Percentiles rank a stretch among this genome's conserved stretches.
Conservation (phyloP, 23 tunicate genomes). For the Halocynthia roretzi region DNA sequence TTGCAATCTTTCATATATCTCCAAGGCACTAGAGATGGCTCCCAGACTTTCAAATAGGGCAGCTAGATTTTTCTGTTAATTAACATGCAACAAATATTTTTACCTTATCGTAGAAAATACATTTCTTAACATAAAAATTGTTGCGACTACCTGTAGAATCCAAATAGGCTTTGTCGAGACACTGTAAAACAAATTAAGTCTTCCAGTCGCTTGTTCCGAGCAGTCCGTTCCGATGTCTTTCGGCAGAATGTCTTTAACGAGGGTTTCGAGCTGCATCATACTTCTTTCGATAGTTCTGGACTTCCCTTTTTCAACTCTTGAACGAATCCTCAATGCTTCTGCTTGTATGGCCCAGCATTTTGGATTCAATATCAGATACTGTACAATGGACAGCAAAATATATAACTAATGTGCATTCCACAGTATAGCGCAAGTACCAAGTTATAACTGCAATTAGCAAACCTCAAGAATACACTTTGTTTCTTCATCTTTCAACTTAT, state of each 20-base stretch:
- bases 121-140: neutral
- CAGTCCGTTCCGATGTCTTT: constrained; percentile 1
- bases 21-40: constrained; percentile 44
- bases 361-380: constrained; percentile 44
- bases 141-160: constrained; percentile 42
- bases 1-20: constrained; percentile 59
- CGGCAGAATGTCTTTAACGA: constrained; percentile 19
- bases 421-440: too few species aligned
- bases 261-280: constrained; percentile 68
- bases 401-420: neutral
- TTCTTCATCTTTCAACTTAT: constrained; percentile 66
- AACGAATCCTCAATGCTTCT: constrained; percentile 73
- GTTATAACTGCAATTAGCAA: neutral
- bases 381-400: neutral
- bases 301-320: constrained; percentile 37
- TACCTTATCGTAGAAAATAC: too few species aligned
- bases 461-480: constrained; percentile 58
- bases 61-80: constrained; percentile 72
- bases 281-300: constrained; percentile 71
- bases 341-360: constrained; percentile 73
- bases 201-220: neutral
- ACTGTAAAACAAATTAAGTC: constrained; percentile 54
- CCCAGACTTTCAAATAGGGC: constrained; percentile 55
- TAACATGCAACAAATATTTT: too few species aligned
- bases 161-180: constrained; percentile 49